Evolutionary conservation across 2,888 invertebrate genomes (phyloP).

Genomic region (Drosophila colorata): DNA sequence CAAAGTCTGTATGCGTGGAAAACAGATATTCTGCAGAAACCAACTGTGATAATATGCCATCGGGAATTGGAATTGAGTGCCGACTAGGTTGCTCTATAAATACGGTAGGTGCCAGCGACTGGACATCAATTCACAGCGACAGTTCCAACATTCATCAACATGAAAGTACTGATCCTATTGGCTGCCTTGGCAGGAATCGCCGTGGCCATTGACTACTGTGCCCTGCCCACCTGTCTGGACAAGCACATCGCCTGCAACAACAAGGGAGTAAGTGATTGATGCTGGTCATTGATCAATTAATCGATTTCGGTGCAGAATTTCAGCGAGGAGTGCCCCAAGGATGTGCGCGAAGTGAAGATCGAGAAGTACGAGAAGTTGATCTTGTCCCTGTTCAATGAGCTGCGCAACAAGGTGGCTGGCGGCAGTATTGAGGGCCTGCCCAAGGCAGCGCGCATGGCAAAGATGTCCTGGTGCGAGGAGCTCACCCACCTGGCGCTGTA

Average conservation of each 20-base stretch:
- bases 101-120: neutral
- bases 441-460: constrained; percentile 69
- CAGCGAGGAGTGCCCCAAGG: constrained; percentile 52
- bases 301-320: constrained; percentile 41
- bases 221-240: constrained; percentile 63
- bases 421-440: constrained; percentile 50
- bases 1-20: neutral
- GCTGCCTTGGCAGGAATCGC: constrained; percentile 23
- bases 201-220: constrained; percentile 61
- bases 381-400: constrained; percentile 56
- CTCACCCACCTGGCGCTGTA: constrained; percentile 57
- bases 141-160: constrained; percentile 13
- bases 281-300: neutral
- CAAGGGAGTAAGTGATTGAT: constrained; percentile 49
- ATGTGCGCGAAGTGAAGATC: constrained; percentile 47
- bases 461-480: constrained; percentile 70
- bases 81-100: constrained; percentile 15
- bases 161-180: constrained; percentile 33
- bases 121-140: constrained; percentile 6
- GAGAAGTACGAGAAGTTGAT: constrained; percentile 56
- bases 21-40: constrained; percentile 27
- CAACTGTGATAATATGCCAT: neutral
- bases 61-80: neutral
- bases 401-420: constrained; percentile 65
- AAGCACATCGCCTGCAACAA: constrained; percentile 71